Conservation (phyloP, 2,888 invertebrate species). For the Orthonychiurus folsomi region DNA sequence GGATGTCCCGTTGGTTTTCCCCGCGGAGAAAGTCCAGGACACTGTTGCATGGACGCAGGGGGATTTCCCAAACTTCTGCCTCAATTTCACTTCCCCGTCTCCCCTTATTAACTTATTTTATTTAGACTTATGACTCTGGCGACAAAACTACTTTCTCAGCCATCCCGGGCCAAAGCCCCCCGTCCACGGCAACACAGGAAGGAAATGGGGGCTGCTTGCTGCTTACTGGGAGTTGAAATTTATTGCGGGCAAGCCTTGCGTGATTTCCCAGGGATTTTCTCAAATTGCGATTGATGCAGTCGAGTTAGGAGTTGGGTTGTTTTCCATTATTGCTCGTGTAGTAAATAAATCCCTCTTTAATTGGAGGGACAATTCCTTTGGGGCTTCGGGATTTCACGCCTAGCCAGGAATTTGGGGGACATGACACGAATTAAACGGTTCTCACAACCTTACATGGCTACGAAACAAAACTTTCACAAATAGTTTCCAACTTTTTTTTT, state of each 20-base stretch:
- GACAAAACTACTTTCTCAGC: background rate
- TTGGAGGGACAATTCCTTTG: background rate
- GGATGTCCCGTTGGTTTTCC: no score
- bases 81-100: background rate
- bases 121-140: background rate
- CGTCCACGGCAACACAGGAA: no score
- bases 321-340: background rate
- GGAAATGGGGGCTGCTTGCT: no score
- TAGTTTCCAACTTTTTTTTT: no score
- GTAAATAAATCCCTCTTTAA: background rate
- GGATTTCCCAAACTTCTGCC: no score
- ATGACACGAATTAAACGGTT: no score
- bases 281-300: background rate
- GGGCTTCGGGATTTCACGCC: background rate
- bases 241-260: background rate
- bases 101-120: background rate
- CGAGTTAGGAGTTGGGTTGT: background rate
- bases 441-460: no score
- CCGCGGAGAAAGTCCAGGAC: no score
- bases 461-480: no score
- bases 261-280: background rate
- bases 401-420: background rate
- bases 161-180: background rate
- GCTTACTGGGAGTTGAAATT: background rate
- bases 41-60: no score